Evolutionary conservation across 1,140 invertebrate species (phyloP), one percentile per base, ranked within the genome.

Genomic region (Lutraria rhynchaena): DNA sequence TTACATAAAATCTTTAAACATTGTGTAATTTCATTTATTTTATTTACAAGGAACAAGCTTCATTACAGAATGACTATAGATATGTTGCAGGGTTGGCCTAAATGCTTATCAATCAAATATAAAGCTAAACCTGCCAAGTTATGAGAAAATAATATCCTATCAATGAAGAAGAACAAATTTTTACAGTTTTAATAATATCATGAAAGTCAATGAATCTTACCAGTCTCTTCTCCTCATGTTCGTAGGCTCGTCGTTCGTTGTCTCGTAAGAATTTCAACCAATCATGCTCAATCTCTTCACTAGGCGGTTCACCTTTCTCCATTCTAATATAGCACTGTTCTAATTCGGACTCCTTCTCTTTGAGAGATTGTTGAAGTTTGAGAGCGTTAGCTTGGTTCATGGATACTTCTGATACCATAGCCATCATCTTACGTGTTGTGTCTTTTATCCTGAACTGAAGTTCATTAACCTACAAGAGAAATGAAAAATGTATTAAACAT

Each of bases 361-460:
- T 89, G 33, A 91, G 83, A 37, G 88, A 78, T 69, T 92, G 91
- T 86, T 93, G 91, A 22, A 92, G 83, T 65, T 89, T 89, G 75
- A 93, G 82, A 5, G 91, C 87, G 46, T 88, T 87, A 0, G 92
- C 91, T 82, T 92, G 91, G 31, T 91, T 89, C 90, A 93, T 93
- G 27, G 92, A 92, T 53, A 93, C 84, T 83, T 93, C 92, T 3
- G 92, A 91, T 19, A 92, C 90, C 63, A 89, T 82, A 0, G 92
- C 90, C 91, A 92, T 93, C 90, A 93, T 92, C 69, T 92, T 92
- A 22, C 90, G 85, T 5, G 92, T 93, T 9, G 85, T 85, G 35
- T 90, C 87, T 78, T 92, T 93, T 57, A 93, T 92, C 67, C 85
- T 89, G 5, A 85, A 82, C 84, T 92, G 92, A 3, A 92, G 74